A percentile compares a stretch with the other conserved stretches of the same genome.
phyloP scores from a whole-genome alignment of 2,113 vertebrate species.

The Pardalotus punctatus region DNA sequence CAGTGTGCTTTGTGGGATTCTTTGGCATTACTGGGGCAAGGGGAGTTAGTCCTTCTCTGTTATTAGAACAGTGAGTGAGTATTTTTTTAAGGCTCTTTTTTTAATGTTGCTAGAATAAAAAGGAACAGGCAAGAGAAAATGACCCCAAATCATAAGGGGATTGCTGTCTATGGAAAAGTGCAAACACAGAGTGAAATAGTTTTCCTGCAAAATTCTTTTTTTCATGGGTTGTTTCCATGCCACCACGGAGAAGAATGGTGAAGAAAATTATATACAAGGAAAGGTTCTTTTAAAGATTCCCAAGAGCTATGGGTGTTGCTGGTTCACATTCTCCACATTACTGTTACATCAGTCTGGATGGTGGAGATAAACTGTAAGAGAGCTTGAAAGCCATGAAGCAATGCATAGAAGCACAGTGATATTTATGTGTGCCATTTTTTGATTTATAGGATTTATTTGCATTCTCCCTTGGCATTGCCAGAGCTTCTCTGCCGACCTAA shows the following conservation, averaged over 20 bases:
- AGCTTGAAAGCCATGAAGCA: not conserved
- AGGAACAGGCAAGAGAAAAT: conserved; percentile 18
- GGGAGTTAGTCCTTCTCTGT: not conserved
- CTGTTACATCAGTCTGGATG: not conserved
- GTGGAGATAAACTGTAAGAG: not conserved
- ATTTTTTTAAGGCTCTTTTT: not conserved
- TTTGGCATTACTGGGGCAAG: conserved; percentile 16
- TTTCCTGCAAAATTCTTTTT: not conserved
- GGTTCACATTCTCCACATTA: not conserved
- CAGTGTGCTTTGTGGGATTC: conserved; percentile 39
- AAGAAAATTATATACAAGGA: not conserved
- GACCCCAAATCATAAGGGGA: not conserved
- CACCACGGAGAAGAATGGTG: not conserved
- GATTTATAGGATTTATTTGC: not conserved
- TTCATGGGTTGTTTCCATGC: conserved; percentile 12
- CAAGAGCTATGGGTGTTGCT: not conserved
- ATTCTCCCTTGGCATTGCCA: not conserved
- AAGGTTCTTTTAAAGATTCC: not conserved
- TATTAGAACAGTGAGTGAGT: conserved; percentile 1
- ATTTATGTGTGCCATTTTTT: not conserved
- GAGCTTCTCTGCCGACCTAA: not conserved
- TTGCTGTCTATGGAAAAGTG: conserved; percentile 6
- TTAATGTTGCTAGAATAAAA: not conserved
- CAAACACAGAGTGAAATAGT: conserved; percentile 4
- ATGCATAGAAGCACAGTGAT: not conserved